phyloP scores from a whole-genome alignment of 64 coral and sea anemone species.

The Montipora capricornis region DNA sequence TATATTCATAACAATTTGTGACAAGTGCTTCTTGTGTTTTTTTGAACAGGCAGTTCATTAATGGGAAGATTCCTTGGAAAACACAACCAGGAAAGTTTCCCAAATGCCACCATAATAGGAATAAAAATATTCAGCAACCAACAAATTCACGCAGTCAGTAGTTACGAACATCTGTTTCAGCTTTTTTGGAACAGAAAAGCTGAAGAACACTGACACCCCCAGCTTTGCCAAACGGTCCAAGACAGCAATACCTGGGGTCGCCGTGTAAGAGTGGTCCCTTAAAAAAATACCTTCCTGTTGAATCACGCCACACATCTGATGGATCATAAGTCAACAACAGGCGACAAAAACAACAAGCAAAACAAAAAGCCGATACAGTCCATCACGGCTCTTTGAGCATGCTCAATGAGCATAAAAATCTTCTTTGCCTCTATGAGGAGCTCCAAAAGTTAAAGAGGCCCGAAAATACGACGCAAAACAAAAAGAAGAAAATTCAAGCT shows the following conservation, averaged over 20 bases:
- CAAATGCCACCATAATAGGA: constrained; percentile 7
- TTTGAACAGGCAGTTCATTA: background rate
- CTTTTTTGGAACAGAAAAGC: constrained; percentile 18
- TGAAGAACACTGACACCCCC: background rate
- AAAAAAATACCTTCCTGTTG: background rate
- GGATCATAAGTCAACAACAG: background rate
- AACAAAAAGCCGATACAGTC: background rate
- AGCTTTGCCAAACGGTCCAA: background rate
- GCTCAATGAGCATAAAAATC: background rate
- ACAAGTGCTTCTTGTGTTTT: background rate
- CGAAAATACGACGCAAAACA: background rate
- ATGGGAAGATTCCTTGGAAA: constrained; percentile 6
- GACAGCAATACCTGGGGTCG: background rate
- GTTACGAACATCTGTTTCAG: background rate
- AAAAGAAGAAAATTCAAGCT: background rate
- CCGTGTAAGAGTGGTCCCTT: background rate
- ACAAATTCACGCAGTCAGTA: background rate
- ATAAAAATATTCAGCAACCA: background rate
- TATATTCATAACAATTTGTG: background rate
- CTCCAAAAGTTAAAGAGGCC: background rate
- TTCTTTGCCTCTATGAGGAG: too few relatives aligned
- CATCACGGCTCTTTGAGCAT: background rate
- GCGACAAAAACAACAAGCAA: background rate
- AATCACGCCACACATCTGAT: background rate
- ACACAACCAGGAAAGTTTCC: background rate